These are phyloP conservation scores for Theocolax elegans DNA, from an alignment of 1,140 invertebrate species.

Conservation along the genomic window DNA sequence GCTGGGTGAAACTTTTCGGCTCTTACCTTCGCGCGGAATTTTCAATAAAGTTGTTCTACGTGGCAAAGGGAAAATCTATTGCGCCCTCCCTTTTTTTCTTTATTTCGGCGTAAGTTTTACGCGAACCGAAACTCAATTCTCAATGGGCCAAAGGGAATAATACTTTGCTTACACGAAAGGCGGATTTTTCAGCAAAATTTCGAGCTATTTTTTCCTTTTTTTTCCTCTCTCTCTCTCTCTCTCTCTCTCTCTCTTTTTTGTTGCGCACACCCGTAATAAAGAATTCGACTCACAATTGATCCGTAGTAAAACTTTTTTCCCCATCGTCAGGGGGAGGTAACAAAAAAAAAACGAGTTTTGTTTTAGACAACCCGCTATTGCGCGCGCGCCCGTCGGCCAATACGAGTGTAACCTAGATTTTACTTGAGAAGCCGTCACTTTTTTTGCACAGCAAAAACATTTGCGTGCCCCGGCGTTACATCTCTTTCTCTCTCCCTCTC, in stretches of 20 bases:
- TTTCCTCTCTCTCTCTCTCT: conserved; percentile 35
- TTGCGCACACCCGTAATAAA: not conserved
- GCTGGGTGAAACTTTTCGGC: not conserved
- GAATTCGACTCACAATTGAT: not conserved
- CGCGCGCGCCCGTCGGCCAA: not conserved
- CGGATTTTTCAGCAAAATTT: too few species aligned
- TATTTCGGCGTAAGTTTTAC: conserved; percentile 30
- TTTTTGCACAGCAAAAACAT: too few species aligned
- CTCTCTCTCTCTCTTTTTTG: conserved; percentile 1
- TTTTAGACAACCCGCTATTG: not conserved
- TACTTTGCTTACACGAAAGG: conserved; percentile 5
- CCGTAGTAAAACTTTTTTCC: not conserved
- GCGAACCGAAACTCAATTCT: not conserved
- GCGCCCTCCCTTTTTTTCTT: too few species aligned
- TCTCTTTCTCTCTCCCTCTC: too few species aligned
- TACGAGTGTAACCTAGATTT: not conserved
- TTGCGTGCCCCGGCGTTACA: too few species aligned
- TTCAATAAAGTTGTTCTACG: conserved; percentile 27
- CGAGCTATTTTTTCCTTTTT: too few species aligned
- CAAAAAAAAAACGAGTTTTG: not conserved
- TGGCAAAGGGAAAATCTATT: conserved; percentile 12
- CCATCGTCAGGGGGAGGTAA: too few species aligned
- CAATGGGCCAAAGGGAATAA: not conserved
- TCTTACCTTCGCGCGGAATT: not conserved
- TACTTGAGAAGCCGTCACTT: not conserved